Percentiles rank a stretch among this genome's conserved stretches.
Evolutionary conservation across 2,797 vertebrate genomes (phyloP).

Genomic region (Epinephelus malabaricus): DNA sequence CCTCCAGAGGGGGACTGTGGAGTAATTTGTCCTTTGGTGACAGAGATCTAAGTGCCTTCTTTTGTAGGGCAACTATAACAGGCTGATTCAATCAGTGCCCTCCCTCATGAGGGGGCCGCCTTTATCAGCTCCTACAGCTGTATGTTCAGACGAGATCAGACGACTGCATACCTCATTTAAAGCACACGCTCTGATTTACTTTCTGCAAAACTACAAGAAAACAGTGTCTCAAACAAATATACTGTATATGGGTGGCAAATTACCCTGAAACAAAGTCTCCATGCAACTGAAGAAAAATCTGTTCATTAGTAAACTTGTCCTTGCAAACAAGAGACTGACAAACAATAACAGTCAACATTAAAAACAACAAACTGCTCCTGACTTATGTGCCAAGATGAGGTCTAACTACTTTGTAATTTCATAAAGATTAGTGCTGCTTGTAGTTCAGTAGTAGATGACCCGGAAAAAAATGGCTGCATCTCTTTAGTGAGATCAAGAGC

Average conservation of each 20-base stretch:
- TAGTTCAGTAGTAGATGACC: slow-evolving; percentile 38
- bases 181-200: slow-evolving; percentile 40
- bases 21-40: slow-evolving; percentile 75
- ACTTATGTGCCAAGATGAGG: neutral
- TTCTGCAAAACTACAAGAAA: slow-evolving; percentile 41
- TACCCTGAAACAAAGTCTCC: slow-evolving; percentile 3
- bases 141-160: slow-evolving; percentile 53
- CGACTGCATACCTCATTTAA: slow-evolving; percentile 58
- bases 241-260: neutral
- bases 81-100: slow-evolving; percentile 61
- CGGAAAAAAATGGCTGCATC: slow-evolving; percentile 29
- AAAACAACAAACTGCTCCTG: slow-evolving; percentile 14
- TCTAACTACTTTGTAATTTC: slow-evolving; percentile 18
- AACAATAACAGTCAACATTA: neutral
- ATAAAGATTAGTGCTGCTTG: slow-evolving; percentile 34
- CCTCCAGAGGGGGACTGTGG: slow-evolving; percentile 50
- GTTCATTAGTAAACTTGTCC: neutral
- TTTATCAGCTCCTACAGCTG: slow-evolving; percentile 69
- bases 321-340: neutral
- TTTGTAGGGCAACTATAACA: slow-evolving; percentile 67
- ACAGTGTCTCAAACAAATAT: slow-evolving; percentile 23
- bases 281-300: slow-evolving; percentile 4
- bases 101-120: slow-evolving; percentile 42
- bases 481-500: slow-evolving; percentile 32
- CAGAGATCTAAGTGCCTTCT: slow-evolving; percentile 68